These are phyloP conservation scores for Alosa alosa DNA, from an alignment of 2,113 vertebrate species.

Conservation along the genomic window DNA sequence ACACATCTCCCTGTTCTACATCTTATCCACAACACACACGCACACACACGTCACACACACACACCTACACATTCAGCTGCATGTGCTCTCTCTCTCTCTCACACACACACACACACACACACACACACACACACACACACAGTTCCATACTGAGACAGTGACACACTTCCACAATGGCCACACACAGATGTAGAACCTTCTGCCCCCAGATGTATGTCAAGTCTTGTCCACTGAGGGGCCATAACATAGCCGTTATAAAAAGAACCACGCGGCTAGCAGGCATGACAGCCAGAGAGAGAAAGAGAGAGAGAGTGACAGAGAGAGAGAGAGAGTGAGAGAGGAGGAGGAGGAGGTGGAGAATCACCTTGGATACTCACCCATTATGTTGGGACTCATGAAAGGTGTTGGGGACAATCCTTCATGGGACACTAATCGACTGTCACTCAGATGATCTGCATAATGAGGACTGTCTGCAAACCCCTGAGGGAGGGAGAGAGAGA, in stretches of 20 bases:
- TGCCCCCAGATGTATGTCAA: no score
- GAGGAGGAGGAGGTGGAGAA: conserved; percentile 58
- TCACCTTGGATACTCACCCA: conserved; percentile 90
- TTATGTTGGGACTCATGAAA: conserved; percentile 97
- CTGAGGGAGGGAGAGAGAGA: conserved; percentile 71
- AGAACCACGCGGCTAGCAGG: no score
- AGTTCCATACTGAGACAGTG: no score
- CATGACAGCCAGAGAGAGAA: conserved; percentile 15
- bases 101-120: no score
- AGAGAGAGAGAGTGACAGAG: conserved; percentile 33
- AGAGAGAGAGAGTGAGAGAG: conserved; percentile 38
- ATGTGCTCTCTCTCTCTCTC: background rate
- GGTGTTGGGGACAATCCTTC: conserved; percentile 98
- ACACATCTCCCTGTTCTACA: conserved; percentile 54
- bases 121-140: no score
- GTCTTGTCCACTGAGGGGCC: no score
- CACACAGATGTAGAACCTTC: no score
- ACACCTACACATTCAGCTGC: no score
- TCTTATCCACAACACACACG: background rate
- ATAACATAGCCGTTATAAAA: no score
- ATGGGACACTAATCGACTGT: conserved; percentile 96
- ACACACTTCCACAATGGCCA: no score
- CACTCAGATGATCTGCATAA: conserved; percentile 97
- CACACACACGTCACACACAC: no score
- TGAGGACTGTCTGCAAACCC: conserved; percentile 97